Conservation (phyloP, 2,888 invertebrate species). For the Pterobdella sp. region DNA sequence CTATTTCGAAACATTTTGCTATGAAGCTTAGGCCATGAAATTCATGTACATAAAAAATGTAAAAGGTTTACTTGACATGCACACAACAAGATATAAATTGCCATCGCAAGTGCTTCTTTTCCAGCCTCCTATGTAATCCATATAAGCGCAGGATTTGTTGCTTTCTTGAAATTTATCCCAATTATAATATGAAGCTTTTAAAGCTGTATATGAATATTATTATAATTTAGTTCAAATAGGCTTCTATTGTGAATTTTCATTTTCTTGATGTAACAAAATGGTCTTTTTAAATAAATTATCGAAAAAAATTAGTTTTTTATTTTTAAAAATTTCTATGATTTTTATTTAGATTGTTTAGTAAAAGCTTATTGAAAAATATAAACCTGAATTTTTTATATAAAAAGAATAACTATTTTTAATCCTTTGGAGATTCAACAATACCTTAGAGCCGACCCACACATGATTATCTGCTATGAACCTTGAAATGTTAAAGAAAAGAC, state of each 20-base stretch:
- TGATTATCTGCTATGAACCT: neutral
- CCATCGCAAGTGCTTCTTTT: neutral
- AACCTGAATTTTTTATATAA: neutral
- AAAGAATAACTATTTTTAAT: neutral
- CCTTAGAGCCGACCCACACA: neutral
- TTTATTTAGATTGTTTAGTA: neutral
- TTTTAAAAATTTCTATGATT: neutral
- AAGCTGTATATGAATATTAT: neutral
- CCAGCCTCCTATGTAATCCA: neutral
- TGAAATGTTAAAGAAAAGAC: too few species aligned
- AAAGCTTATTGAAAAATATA: neutral
- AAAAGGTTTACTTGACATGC: conserved; percentile 1
- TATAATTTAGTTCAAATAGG: neutral
- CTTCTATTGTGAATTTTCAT: neutral
- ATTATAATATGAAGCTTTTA: neutral
- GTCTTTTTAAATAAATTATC: neutral
- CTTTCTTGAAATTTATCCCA: neutral
- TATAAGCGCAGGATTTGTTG: neutral
- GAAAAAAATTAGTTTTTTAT: neutral
- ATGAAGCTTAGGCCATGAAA: too few species aligned
- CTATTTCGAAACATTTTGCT: too few species aligned
- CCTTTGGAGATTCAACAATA: neutral
- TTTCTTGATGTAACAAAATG: neutral
- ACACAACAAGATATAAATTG: neutral
- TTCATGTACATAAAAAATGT: too few species aligned